Evolutionary conservation across 2,113 vertebrate genomes (phyloP).

Genomic region (Erpornis zantholeuca): DNA sequence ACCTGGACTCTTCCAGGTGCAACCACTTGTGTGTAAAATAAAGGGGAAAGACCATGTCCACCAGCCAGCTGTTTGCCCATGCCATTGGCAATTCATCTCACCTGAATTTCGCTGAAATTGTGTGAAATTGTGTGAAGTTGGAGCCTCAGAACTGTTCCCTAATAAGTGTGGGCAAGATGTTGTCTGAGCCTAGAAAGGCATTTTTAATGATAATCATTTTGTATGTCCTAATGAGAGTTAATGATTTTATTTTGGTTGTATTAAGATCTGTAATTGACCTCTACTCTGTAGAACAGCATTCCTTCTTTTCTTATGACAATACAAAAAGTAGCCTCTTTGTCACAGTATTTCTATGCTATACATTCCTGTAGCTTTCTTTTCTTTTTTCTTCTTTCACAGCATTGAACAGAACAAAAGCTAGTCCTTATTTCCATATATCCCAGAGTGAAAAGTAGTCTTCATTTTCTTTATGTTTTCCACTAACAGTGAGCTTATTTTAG

Average conservation of each 20-base stretch:
- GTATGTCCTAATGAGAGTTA: background rate
- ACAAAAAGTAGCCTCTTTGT: background rate
- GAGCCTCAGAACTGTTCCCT: background rate
- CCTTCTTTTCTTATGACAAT: background rate
- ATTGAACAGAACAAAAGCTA: background rate
- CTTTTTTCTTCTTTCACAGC: background rate
- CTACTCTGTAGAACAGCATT: background rate
- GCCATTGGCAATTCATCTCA: background rate
- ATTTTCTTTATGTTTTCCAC: background rate
- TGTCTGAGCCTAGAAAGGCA: background rate
- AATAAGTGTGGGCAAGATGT: background rate
- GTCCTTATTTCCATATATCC: background rate
- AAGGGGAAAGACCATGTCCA: background rate
- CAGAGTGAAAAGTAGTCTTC: background rate
- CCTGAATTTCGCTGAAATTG: background rate
- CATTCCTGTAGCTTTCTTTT: background rate
- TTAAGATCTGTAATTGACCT: background rate
- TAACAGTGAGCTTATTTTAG: background rate
- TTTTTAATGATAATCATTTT: background rate
- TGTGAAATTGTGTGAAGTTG: background rate
- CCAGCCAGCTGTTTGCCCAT: background rate
- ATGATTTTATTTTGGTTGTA: background rate
- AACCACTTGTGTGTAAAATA: background rate
- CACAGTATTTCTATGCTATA: background rate
- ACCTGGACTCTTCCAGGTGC: background rate